These are phyloP conservation scores for Numenius phaeopus DNA, from an alignment of 2,797 vertebrate species.

Conservation along the genomic window DNA sequence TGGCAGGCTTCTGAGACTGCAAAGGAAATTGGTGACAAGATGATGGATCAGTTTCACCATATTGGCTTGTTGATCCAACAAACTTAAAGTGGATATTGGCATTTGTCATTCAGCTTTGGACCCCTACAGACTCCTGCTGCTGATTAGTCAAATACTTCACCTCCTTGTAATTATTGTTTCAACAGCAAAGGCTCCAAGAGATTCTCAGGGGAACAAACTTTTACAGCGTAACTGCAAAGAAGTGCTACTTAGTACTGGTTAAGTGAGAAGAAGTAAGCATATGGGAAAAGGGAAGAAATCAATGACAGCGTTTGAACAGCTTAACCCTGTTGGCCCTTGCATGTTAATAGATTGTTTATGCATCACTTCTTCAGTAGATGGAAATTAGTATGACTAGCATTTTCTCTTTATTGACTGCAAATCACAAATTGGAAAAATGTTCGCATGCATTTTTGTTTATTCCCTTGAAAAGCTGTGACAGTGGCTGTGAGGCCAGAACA, in stretches of 20 bases:
- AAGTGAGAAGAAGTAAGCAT: constrained; percentile 75
- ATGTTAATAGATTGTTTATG: constrained; percentile 80
- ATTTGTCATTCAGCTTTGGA: constrained; percentile 90
- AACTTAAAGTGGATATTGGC: constrained; percentile 89
- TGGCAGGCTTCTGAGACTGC: constrained; percentile 81
- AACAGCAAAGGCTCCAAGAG: constrained; percentile 77
- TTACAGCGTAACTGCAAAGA: constrained; percentile 74
- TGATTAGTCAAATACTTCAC: constrained; percentile 91
- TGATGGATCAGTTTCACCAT: constrained; percentile 90
- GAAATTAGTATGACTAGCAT: constrained; percentile 79
- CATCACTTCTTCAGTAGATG: constrained; percentile 47
- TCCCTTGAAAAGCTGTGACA: constrained; percentile 58
- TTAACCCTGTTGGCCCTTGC: constrained; percentile 79
- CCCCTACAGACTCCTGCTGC: constrained; percentile 83
- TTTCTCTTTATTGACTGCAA: constrained; percentile 76
- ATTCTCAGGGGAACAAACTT: constrained; percentile 79
- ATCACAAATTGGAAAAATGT: constrained; percentile 73
- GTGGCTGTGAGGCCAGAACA: constrained; percentile 1
- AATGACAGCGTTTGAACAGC: constrained; percentile 80
- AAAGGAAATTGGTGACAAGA: constrained; percentile 87
- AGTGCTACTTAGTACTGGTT: constrained; percentile 73
- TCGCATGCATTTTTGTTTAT: constrained; percentile 70
- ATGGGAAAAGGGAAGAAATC: constrained; percentile 77
- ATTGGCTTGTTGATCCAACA: constrained; percentile 91
- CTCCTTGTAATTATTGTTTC: constrained; percentile 89